phyloP scores from a whole-genome alignment of 2,888 invertebrate genomes.

The Clivina fossor region DNA sequence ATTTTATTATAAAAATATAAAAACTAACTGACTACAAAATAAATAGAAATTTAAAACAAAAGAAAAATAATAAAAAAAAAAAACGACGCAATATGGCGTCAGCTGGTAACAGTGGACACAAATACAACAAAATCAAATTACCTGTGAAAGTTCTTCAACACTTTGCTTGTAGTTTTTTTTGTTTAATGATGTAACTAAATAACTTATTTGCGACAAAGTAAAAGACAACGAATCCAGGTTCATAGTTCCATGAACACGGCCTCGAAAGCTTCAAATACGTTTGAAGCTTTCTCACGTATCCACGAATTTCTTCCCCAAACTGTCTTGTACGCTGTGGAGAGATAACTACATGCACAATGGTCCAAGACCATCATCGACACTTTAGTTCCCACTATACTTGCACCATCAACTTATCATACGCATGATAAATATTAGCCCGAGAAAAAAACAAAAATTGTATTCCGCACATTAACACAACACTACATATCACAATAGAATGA shows the following conservation, averaged over 20 bases:
- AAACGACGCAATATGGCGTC: constrained; percentile 39
- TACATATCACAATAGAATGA: constrained; percentile 22
- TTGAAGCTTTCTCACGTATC: constrained; percentile 88
- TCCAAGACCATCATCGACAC: constrained; percentile 56
- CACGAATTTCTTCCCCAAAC: constrained; percentile 63
- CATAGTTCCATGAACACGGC: constrained; percentile 88
- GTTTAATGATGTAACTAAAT: constrained; percentile 92
- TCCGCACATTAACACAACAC: constrained; percentile 13
- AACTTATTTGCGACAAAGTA: constrained; percentile 98
- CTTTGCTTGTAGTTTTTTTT: constrained; percentile 94
- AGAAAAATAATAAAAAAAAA: constrained; percentile 44
- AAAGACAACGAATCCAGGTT: constrained; percentile 98
- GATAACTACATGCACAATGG: constrained; percentile 53
- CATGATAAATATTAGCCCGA: constrained; percentile 30
- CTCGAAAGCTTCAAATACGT: constrained; percentile 93
- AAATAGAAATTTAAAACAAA: constrained; percentile 4
- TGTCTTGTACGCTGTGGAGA: constrained; percentile 52
- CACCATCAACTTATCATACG: constrained; percentile 48
- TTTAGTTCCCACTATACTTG: constrained; percentile 48
- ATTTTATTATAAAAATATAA: constrained; percentile 2
- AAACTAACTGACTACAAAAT: neutral
- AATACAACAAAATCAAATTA: constrained; percentile 58
- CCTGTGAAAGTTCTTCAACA: constrained; percentile 85
- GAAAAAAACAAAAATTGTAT: constrained; percentile 27
- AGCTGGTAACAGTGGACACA: constrained; percentile 12